A percentile compares a stretch with the other conserved stretches of the same genome.
phyloP scores from a whole-genome alignment of 2,113 vertebrate genomes.

The Sphaerodactylus townsendi region DNA sequence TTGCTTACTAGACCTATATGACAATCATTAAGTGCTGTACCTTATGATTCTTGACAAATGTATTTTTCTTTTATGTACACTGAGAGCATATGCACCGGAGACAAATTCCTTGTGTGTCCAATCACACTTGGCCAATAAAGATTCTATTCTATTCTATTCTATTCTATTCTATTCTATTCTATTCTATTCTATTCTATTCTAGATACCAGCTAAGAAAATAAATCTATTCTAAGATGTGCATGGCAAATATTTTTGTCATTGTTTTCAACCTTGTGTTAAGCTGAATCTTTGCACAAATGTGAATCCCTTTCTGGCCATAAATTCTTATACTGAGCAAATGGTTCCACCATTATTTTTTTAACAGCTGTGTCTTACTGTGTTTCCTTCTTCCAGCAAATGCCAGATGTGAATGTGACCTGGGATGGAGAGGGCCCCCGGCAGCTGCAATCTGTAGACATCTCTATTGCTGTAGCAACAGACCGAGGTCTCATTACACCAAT shows the following conservation, averaged over 20 bases:
- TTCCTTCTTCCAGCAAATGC: constrained; percentile 84
- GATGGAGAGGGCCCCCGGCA: constrained; percentile 81
- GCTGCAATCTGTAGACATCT: constrained; percentile 88
- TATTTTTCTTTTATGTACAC: too few species aligned
- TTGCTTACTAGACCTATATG: too few species aligned
- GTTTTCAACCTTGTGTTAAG: background rate
- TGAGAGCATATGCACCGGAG: too few species aligned
- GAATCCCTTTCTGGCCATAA: background rate
- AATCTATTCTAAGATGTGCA: constrained; percentile 17
- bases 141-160: too few species aligned
- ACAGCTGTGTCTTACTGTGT: constrained; percentile 19
- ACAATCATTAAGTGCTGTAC: too few species aligned
- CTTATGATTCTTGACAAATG: too few species aligned
- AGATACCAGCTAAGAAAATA: background rate
- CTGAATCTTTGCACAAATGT: constrained; percentile 29
- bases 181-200: too few species aligned
- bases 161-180: too few species aligned
- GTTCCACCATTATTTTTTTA: constrained; percentile 23
- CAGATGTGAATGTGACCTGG: constrained; percentile 92
- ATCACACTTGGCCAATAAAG: too few species aligned
- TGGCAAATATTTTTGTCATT: background rate
- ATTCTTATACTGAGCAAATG: constrained; percentile 38
- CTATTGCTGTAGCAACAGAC: constrained; percentile 92
- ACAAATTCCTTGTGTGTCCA: too few species aligned
- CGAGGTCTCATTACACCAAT: constrained; percentile 93